Evolutionary conservation across 2,113 vertebrate genomes (phyloP).

Genomic region (Mirounga angustirostris): DNA sequence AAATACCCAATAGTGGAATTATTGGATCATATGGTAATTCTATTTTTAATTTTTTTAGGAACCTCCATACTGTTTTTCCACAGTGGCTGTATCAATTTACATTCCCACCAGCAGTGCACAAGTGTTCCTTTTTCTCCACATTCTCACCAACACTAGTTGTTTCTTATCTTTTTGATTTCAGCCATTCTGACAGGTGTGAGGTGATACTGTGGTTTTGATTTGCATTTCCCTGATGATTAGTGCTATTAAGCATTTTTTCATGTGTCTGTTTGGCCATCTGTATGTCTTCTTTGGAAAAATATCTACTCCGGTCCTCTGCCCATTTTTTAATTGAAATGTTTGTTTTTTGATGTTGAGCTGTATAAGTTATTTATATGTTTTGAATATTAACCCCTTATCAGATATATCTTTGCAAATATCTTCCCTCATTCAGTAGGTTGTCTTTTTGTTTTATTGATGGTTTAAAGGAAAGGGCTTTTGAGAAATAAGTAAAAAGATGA

Average conservation of each 20-base stretch:
- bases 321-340: neutral
- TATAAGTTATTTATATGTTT: neutral
- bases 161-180: neutral
- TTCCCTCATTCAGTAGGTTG: neutral
- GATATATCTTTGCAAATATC: neutral
- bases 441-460: neutral
- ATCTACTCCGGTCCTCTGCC: neutral
- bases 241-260: neutral
- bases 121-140: neutral
- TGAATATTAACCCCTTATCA: neutral
- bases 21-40: neutral
- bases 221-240: neutral
- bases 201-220: neutral
- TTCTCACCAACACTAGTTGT: neutral
- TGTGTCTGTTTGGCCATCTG: neutral
- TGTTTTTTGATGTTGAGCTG: neutral
- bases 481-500: neutral
- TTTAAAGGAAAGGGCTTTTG: neutral
- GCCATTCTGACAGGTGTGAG: neutral
- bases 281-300: neutral
- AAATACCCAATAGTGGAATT: neutral
- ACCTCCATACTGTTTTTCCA: neutral
- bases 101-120: neutral
- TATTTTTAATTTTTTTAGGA: too few relatives aligned
- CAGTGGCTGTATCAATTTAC: neutral